phyloP scores from a whole-genome alignment of 2,113 vertebrate species.

The Gadus macrocephalus region DNA sequence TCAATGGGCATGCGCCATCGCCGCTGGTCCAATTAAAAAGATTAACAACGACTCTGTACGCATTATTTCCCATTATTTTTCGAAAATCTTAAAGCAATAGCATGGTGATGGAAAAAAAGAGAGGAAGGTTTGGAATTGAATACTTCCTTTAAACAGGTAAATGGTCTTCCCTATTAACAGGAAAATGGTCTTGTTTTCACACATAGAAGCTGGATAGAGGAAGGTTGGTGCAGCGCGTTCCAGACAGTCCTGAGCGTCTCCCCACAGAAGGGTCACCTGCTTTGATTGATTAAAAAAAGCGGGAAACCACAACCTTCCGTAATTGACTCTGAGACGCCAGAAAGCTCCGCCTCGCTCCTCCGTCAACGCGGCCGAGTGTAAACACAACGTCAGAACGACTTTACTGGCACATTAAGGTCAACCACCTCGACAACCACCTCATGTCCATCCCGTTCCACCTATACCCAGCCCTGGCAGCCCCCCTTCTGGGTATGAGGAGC shows the following conservation, averaged over 20 bases:
- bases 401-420: conserved; percentile 31
- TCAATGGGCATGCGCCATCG: conserved; percentile 45
- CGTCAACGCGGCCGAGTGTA: not conserved
- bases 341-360: not conserved
- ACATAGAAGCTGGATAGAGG: not conserved
- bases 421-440: conserved; percentile 15
- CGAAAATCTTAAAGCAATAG: not conserved
- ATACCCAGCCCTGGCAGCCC: conserved; percentile 31
- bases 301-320: too few relatives aligned
- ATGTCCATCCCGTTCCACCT: conserved; percentile 11
- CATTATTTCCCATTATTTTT: conserved; percentile 49
- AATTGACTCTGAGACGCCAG: not conserved
- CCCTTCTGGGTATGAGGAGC: conserved; percentile 27
- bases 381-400: conserved; percentile 37
- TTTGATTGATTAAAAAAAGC: too few relatives aligned
- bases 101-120: too few relatives aligned
- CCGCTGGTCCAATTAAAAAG: conserved; percentile 61
- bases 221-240: too few relatives aligned
- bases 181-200: not conserved
- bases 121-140: too few relatives aligned
- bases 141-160: not conserved
- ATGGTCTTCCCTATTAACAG: not conserved
- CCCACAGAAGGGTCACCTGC: too few relatives aligned
- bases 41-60: conserved; percentile 35
- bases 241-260: too few relatives aligned